Percentiles rank a stretch among this genome's conserved stretches.
Conservation (phyloP, 2,113 vertebrate species). For the Syrmaticus mikado region DNA sequence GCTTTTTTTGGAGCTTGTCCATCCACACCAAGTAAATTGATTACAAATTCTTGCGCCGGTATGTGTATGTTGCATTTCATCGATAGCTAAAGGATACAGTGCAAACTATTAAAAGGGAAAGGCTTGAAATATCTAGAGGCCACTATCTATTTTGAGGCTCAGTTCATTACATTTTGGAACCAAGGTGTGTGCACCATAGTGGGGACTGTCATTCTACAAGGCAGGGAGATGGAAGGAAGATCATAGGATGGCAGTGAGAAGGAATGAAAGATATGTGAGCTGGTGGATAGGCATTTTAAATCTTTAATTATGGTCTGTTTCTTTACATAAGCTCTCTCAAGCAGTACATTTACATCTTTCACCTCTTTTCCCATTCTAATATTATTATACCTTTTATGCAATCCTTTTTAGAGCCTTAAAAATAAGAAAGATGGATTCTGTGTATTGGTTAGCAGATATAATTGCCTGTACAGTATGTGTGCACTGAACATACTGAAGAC, state of each 20-base stretch:
- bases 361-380: neutral
- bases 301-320: neutral
- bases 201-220: neutral
- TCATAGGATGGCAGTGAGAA: neutral
- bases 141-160: neutral
- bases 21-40: too few relatives aligned
- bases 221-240: neutral
- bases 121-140: neutral
- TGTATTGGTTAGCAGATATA: too few relatives aligned
- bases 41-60: neutral
- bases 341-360: neutral
- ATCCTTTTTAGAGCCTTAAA: neutral
- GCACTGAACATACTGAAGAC: accelerated
- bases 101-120: neutral
- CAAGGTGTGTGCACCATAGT: too few relatives aligned
- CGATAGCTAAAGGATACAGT: neutral
- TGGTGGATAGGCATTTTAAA: neutral
- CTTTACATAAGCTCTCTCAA: neutral
- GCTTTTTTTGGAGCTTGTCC: neutral
- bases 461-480: accelerated
- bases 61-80: neutral
- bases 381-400: neutral
- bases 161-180: too few relatives aligned
- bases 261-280: neutral
- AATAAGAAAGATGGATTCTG: neutral